These are phyloP conservation scores for Pectinophora gossypiella DNA, from an alignment of 1,140 invertebrate species.

Conservation along the genomic window DNA sequence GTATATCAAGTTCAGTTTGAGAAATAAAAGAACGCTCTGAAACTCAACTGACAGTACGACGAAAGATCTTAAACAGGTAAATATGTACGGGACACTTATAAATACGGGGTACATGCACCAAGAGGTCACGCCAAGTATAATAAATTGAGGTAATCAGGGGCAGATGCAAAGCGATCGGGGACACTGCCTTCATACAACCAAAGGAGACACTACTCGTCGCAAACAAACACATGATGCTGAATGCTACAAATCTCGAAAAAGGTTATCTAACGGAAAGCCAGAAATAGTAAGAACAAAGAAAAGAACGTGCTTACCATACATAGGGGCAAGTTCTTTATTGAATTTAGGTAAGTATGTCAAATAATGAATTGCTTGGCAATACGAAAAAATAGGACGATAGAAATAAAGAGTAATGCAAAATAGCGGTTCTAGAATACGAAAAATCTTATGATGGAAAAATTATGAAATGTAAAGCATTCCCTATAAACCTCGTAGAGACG, in stretches of 20 bases:
- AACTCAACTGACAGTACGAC: slow-evolving; percentile 29
- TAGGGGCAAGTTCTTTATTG: slow-evolving; percentile 15
- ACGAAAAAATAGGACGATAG: slow-evolving; percentile 16
- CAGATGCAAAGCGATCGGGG: slow-evolving; percentile 73
- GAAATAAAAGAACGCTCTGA: slow-evolving; percentile 24
- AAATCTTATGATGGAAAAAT: slow-evolving; percentile 29
- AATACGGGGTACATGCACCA: slow-evolving; percentile 66
- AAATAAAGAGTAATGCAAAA: slow-evolving; percentile 30
- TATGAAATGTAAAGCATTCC: slow-evolving; percentile 45
- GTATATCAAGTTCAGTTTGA: slow-evolving; percentile 37
- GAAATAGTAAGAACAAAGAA: slow-evolving; percentile 32
- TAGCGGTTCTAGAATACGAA: slow-evolving; percentile 31
- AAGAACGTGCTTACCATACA: slow-evolving; percentile 43
- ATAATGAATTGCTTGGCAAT: background rate
- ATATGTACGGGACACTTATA: slow-evolving; percentile 32
- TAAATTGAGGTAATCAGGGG: slow-evolving; percentile 49
- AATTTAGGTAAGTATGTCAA: background rate
- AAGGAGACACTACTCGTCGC: slow-evolving; percentile 61
- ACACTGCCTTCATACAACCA: slow-evolving; percentile 73
- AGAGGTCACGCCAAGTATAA: slow-evolving; percentile 73
- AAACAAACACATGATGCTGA: slow-evolving; percentile 52
- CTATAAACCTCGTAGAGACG: slow-evolving; percentile 32
- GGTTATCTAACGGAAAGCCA: slow-evolving; percentile 37
- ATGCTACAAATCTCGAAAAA: slow-evolving; percentile 42
- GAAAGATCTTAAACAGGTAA: slow-evolving; percentile 29